Percentiles rank a stretch among this genome's conserved stretches.
Evolutionary conservation across 2,113 vertebrate species (phyloP).

Genomic region (Festucalex cinctus): DNA sequence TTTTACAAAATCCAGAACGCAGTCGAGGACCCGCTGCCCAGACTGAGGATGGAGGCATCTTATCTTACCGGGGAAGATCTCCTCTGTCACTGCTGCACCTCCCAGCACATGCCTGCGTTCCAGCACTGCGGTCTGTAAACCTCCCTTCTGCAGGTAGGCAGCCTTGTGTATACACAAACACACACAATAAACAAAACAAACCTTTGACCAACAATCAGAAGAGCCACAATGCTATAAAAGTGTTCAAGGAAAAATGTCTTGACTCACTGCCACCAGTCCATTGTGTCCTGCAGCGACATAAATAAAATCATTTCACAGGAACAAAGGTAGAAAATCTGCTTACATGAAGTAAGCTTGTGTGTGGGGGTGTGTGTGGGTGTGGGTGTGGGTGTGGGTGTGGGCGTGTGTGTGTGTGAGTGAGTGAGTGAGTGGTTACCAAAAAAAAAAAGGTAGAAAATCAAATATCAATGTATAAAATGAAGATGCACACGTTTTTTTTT

Average conservation of each 20-base stretch:
- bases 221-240: not conserved
- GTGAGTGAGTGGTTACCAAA: too few relatives aligned
- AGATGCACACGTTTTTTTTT: not conserved
- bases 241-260: constrained; percentile 8
- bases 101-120: constrained; percentile 88
- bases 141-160: constrained; percentile 89
- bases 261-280: constrained; percentile 84
- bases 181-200: too few relatives aligned
- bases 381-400: too few relatives aligned
- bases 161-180: constrained; percentile 69
- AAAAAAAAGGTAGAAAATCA: not conserved
- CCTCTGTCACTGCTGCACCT: constrained; percentile 88
- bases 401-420: too few relatives aligned
- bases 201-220: constrained; percentile 14
- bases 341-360: too few relatives aligned
- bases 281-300: constrained; percentile 81
- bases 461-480: not conserved
- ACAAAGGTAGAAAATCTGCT: too few relatives aligned
- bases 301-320: not conserved
- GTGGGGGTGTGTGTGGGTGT: too few relatives aligned
- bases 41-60: not conserved
- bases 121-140: constrained; percentile 82
- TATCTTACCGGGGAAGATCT: constrained; percentile 90
- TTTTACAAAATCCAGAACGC: not conserved
- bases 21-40: not conserved